Conservation (phyloP, 1,140 invertebrate genomes). For the Cylas formicarius region DNA sequence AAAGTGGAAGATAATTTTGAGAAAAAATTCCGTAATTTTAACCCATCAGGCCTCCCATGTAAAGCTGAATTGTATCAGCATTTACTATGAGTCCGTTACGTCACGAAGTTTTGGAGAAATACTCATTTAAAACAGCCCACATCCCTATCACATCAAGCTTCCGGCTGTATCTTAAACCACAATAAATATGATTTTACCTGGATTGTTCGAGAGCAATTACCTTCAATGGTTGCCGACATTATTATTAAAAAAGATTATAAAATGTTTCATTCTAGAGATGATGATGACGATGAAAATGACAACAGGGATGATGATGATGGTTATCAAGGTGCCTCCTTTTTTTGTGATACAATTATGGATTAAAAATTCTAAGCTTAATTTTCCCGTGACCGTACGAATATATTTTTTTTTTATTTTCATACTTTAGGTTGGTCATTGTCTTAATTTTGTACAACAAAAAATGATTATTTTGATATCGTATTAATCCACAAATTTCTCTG, state of each 20-base stretch:
- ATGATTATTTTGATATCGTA: no score
- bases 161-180: constrained; percentile 11
- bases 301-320: constrained; percentile 9
- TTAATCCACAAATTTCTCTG: no score
- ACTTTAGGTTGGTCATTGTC: constrained; percentile 7
- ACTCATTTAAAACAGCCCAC: constrained; percentile 14
- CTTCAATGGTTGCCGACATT: constrained; percentile 9
- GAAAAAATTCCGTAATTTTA: constrained; percentile 14
- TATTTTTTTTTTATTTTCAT: constrained; percentile 1
- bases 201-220: constrained; percentile 16
- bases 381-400: neutral
- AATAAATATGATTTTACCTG: constrained; percentile 17
- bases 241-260: constrained; percentile 15
- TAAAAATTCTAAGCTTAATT: constrained; percentile 4
- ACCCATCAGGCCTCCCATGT: constrained; percentile 13
- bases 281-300: constrained; percentile 9
- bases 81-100: constrained; percentile 10
- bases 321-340: constrained; percentile 13
- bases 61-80: constrained; percentile 15
- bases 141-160: constrained; percentile 11
- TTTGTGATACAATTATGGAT: constrained; percentile 11
- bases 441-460: constrained; percentile 5
- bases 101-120: constrained; percentile 14
- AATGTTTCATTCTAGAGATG: constrained; percentile 12
- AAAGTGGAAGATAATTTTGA: constrained; percentile 5